Conservation (phyloP, 2,797 vertebrate genomes). For the Parauchenoglanis ngamensis region DNA sequence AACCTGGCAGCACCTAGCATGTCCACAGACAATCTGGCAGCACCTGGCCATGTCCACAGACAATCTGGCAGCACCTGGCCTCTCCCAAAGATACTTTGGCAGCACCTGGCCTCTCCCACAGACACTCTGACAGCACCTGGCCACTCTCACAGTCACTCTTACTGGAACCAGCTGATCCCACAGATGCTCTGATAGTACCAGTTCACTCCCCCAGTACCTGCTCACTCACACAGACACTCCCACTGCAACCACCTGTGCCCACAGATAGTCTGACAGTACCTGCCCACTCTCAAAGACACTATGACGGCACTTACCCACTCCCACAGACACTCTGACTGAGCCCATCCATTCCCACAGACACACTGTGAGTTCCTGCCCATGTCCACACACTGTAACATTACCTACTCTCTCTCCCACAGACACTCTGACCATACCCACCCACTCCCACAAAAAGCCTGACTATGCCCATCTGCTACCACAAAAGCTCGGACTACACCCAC, state of each 20-base stretch:
- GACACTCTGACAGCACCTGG: neutral
- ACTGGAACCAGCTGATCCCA: neutral
- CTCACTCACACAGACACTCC: neutral
- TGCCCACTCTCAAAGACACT: neutral
- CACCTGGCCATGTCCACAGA: neutral
- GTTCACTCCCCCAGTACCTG: neutral
- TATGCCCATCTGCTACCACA: neutral
- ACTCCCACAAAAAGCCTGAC: neutral
- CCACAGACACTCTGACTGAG: neutral
- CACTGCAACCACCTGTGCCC: neutral
- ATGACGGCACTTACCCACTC: neutral
- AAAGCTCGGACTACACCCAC: neutral
- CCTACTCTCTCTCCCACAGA: neutral
- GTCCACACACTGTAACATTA: neutral
- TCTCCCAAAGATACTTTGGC: neutral
- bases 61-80: too few relatives aligned
- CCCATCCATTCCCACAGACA: neutral
- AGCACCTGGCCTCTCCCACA: neutral
- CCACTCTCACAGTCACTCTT: neutral
- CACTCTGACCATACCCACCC: neutral
- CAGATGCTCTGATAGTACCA: neutral
- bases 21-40: neutral
- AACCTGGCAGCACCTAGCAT: neutral
- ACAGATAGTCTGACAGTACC: too few relatives aligned
- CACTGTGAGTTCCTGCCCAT: neutral